phyloP scores from a whole-genome alignment of 2,888 invertebrate genomes.

The Hirtodrosophila confusa region DNA sequence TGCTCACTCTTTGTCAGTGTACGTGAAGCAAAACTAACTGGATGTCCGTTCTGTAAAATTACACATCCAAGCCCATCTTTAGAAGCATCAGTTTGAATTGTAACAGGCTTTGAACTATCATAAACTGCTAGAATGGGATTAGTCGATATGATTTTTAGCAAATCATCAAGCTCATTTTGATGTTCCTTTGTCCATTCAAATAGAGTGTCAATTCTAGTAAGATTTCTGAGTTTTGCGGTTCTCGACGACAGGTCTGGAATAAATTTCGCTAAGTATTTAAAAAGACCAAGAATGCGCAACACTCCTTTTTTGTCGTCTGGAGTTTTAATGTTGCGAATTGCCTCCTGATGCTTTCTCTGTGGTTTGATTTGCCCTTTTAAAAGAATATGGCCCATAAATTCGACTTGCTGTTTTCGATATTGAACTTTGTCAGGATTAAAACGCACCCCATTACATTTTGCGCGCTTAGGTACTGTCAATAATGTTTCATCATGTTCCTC shows the following conservation, averaged over 20 bases:
- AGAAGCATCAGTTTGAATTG: conserved; percentile 50
- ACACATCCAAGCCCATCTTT: too few relatives aligned
- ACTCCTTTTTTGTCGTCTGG: conserved; percentile 32
- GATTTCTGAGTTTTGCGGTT: conserved; percentile 6
- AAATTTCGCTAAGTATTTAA: conserved; percentile 53
- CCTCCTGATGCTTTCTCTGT: conserved; percentile 19
- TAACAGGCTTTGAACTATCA: conserved; percentile 36
- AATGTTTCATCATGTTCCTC: conserved; percentile 43
- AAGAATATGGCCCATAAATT: conserved; percentile 65
- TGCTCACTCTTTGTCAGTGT: too few relatives aligned
- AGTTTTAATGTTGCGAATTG: conserved; percentile 31
- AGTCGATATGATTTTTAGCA: conserved; percentile 73
- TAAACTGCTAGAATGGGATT: conserved; percentile 74
- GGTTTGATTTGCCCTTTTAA: conserved; percentile 3
- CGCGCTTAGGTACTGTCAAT: conserved; percentile 9
- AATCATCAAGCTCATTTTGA: conserved; percentile 46
- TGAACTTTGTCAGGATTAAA: conserved; percentile 62
- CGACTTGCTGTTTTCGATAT: conserved; percentile 46
- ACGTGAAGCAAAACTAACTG: too few relatives aligned
- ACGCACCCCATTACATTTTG: conserved; percentile 28
- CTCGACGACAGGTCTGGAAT: conserved; percentile 40
- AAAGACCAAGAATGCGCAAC: conserved; percentile 35
- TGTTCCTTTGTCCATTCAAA: conserved; percentile 39
- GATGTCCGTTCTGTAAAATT: too few relatives aligned
- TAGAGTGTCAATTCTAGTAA: conserved; percentile 31